Evolutionary conservation across 2,113 vertebrate species (phyloP).

Genomic region (Hyaena hyaena): DNA sequence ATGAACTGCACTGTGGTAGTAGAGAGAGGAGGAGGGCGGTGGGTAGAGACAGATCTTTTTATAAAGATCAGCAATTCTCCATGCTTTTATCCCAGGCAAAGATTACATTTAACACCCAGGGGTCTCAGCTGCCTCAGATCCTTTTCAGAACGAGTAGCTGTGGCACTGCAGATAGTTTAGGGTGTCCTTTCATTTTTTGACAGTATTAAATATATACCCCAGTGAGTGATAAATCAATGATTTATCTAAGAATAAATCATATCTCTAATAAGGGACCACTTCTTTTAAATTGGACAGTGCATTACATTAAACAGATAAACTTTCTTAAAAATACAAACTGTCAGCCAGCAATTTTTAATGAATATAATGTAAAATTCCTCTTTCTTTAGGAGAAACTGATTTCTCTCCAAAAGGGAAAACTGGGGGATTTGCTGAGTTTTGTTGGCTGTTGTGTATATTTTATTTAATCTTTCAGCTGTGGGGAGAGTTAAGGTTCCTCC

Average conservation of each 20-base stretch:
- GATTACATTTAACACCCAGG: constrained; percentile 88
- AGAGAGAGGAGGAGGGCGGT: constrained; percentile 61
- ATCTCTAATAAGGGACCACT: constrained; percentile 88
- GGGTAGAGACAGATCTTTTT: constrained; percentile 80
- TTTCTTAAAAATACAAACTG: constrained; percentile 85
- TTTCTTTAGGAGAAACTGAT: constrained; percentile 81
- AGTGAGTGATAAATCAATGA: constrained; percentile 87
- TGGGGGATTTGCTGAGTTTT: constrained; percentile 74
- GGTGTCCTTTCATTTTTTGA: constrained; percentile 85
- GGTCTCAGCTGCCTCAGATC: constrained; percentile 86
- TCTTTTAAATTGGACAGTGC: constrained; percentile 87
- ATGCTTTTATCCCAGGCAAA: constrained; percentile 86
- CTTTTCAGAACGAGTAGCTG: constrained; percentile 86
- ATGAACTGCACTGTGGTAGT: constrained; percentile 50
- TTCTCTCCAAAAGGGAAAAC: constrained; percentile 60
- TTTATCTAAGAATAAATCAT: constrained; percentile 89
- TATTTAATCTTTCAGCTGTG: constrained; percentile 71
- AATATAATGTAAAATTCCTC: constrained; percentile 85
- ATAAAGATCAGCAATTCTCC: constrained; percentile 86
- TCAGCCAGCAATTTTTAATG: constrained; percentile 85
- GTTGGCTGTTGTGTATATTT: constrained; percentile 56
- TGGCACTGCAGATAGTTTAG: constrained; percentile 87
- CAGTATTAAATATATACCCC: constrained; percentile 87
- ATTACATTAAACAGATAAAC: constrained; percentile 86
- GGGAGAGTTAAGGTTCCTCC: neutral